Evolutionary conservation across 2,888 invertebrate species (phyloP).

Genomic region (Bombylius major): DNA sequence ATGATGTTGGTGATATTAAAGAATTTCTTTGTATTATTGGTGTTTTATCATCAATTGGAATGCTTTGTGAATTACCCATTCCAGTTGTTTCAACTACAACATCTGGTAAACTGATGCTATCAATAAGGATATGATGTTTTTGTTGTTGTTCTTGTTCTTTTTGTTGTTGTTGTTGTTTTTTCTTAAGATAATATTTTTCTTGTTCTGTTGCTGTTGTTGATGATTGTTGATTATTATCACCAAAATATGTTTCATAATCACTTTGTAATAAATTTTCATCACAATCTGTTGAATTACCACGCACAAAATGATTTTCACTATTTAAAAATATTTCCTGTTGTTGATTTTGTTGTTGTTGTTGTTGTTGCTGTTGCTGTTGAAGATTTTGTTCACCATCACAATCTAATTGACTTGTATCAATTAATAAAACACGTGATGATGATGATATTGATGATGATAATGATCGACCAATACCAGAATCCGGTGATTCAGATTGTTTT

Average conservation of each 20-base stretch:
- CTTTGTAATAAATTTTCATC: constrained; percentile 26
- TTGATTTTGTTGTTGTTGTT: background rate
- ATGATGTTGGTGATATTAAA: constrained; percentile 6
- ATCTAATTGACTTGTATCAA: background rate
- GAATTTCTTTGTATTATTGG: background rate
- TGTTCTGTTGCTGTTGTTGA: background rate
- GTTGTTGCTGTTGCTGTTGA: background rate
- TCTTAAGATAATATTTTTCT: background rate
- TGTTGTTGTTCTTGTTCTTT: background rate
- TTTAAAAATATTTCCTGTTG: background rate
- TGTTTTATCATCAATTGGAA: constrained; percentile 1
- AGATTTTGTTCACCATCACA: background rate
- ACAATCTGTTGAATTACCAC: constrained; percentile 31
- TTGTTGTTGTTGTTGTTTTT: background rate
- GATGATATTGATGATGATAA: background rate
- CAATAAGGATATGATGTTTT: constrained; percentile 26
- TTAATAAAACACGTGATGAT: background rate
- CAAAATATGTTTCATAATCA: constrained; percentile 10
- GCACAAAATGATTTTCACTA: constrained; percentile 5
- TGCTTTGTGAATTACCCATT: constrained; percentile 1
- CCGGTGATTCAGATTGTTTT: constrained; percentile 18
- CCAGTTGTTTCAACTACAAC: constrained; percentile 33
- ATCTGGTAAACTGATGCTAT: constrained; percentile 36
- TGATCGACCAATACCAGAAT: constrained; percentile 28
- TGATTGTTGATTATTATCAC: constrained; percentile 1